These are phyloP conservation scores for Pomacea canaliculata DNA, from an alignment of 2,888 invertebrate species.

Conservation along the genomic window DNA sequence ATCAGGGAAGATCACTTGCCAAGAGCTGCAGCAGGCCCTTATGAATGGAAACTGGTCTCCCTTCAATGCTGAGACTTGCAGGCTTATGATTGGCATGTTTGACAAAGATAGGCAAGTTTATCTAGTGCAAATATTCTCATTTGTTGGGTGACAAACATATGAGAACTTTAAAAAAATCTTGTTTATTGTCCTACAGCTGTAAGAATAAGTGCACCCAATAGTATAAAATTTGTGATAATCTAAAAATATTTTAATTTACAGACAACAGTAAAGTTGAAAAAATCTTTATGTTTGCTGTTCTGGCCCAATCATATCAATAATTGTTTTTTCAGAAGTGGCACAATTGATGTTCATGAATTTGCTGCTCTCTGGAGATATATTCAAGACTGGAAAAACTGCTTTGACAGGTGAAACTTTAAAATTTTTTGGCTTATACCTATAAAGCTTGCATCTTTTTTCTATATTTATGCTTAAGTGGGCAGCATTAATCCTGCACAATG, in stretches of 20 bases:
- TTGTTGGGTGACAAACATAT: not conserved
- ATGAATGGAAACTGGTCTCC: constrained; percentile 70
- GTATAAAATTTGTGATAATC: no score
- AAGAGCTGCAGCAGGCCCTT: constrained; percentile 65
- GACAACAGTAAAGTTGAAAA: no score
- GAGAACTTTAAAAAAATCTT: no score
- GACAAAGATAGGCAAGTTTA: constrained; percentile 64
- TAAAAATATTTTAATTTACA: no score
- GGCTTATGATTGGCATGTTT: constrained; percentile 71
- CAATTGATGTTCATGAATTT: constrained; percentile 69
- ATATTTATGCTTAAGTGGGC: no score
- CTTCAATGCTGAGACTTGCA: constrained; percentile 68
- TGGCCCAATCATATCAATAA: no score
- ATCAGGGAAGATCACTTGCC: constrained; percentile 63
- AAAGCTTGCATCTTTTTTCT: not conserved
- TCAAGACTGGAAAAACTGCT: constrained; percentile 69
- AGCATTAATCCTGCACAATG: no score
- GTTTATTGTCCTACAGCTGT: not conserved
- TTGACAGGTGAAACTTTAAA: constrained; percentile 62
- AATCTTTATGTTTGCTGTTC: no score
- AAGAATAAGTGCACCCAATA: no score
- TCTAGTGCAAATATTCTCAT: not conserved
- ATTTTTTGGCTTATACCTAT: not conserved
- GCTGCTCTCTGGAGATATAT: constrained; percentile 69
- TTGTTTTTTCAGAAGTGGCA: constrained; percentile 60